phyloP scores from a whole-genome alignment of 2,113 vertebrate species.

The Macaca nemestrina region DNA sequence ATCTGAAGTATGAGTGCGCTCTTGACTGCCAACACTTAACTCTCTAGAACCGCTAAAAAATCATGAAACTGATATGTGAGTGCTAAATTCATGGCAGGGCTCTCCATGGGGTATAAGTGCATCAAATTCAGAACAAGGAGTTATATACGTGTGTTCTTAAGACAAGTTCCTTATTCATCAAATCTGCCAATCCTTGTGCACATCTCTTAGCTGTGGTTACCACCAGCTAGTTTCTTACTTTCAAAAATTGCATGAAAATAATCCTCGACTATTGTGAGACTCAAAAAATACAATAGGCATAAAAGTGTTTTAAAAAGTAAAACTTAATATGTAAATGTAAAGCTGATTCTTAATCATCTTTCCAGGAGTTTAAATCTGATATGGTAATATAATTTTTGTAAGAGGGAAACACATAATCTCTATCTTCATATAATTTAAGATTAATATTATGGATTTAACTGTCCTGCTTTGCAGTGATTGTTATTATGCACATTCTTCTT shows the following conservation, averaged over 20 bases:
- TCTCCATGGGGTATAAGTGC: not conserved
- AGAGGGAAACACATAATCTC: slow-evolving; percentile 53
- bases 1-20: not conserved
- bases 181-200: not conserved
- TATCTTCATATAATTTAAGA: slow-evolving; percentile 57
- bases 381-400: slow-evolving; percentile 37
- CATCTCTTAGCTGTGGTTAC: not conserved
- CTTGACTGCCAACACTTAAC: not conserved
- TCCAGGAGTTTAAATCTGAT: slow-evolving; percentile 47
- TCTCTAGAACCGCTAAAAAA: not conserved
- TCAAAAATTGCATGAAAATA: not conserved
- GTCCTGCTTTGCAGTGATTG: slow-evolving; percentile 4
- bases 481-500: slow-evolving; percentile 66
- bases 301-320: slow-evolving; percentile 18
- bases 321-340: slow-evolving; percentile 46
- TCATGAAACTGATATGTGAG: not conserved
- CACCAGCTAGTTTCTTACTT: not conserved
- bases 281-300: not conserved
- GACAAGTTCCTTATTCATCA: not conserved
- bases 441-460: slow-evolving; percentile 56
- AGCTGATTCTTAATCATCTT: slow-evolving; percentile 47
- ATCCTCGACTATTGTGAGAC: not conserved
- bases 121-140: not conserved
- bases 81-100: not conserved
- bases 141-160: not conserved